phyloP scores from a whole-genome alignment of 2,888 invertebrate genomes.

The Nomada hirtipes region DNA sequence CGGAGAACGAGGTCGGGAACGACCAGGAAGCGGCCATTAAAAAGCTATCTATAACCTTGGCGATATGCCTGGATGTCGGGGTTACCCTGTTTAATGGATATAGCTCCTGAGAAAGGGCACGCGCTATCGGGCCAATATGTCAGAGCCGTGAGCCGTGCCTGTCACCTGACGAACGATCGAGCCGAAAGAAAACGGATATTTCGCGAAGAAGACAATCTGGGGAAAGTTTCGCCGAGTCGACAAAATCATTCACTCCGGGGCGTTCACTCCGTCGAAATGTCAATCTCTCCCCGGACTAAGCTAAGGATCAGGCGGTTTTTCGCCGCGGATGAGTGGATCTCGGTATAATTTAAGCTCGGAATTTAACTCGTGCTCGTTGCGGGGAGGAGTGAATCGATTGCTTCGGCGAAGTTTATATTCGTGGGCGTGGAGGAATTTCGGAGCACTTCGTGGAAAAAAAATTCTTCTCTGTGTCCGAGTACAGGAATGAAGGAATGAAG shows the following conservation, averaged over 20 bases:
- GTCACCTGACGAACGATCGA: constrained; percentile 59
- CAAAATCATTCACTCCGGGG: constrained; percentile 63
- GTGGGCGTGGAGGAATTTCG: neutral
- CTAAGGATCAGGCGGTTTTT: constrained; percentile 35
- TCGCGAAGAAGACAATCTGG: constrained; percentile 56
- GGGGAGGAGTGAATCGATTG: constrained; percentile 7
- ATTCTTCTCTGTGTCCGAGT: neutral
- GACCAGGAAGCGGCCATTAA: constrained; percentile 65
- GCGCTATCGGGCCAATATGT: constrained; percentile 75
- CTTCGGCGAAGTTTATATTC: neutral
- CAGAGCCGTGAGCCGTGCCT: constrained; percentile 59
- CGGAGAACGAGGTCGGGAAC: neutral
- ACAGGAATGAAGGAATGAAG: neutral
- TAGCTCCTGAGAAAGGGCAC: constrained; percentile 75
- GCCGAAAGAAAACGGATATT: constrained; percentile 48
- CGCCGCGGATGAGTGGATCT: constrained; percentile 40
- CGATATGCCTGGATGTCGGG: constrained; percentile 55
- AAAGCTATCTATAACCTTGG: constrained; percentile 74
- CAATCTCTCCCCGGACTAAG: constrained; percentile 4
- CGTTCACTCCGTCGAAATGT: constrained; percentile 34
- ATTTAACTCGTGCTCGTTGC: constrained; percentile 24
- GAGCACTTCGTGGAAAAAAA: neutral
- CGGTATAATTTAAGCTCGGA: constrained; percentile 34
- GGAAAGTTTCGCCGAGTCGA: constrained; percentile 66
- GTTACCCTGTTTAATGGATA: constrained; percentile 76